phyloP scores from a whole-genome alignment of 2,888 invertebrate genomes.

The Parasteatoda lunata region DNA sequence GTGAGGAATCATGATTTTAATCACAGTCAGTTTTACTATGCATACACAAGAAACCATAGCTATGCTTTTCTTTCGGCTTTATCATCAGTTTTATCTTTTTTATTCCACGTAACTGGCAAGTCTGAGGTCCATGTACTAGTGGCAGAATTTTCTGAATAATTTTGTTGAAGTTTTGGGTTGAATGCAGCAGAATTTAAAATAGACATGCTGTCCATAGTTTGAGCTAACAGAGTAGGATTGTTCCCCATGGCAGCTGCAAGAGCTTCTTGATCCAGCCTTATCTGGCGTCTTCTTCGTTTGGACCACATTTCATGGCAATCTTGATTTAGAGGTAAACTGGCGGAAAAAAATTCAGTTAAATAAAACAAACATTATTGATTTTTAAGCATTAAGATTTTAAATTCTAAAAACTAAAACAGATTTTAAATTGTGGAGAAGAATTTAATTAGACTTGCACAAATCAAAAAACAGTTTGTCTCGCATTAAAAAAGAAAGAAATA shows the following conservation, averaged over 20 bases:
- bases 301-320: slow-evolving; percentile 99
- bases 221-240: slow-evolving; percentile 51
- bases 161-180: not conserved
- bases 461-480: too few relatives aligned
- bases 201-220: slow-evolving; percentile 39
- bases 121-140: slow-evolving; percentile 34
- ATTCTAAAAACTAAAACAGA: too few relatives aligned
- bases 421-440: too few relatives aligned
- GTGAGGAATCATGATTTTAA: slow-evolving; percentile 3
- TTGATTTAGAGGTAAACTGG: slow-evolving; percentile 90
- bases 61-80: slow-evolving; percentile 47
- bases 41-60: not conserved
- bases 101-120: slow-evolving; percentile 15
- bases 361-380: not conserved
- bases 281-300: slow-evolving; percentile 91
- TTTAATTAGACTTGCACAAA: too few relatives aligned
- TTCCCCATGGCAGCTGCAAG: not conserved
- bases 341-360: not conserved
- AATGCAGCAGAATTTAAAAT: slow-evolving; percentile 16
- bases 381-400: too few relatives aligned
- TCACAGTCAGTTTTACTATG: slow-evolving; percentile 2
- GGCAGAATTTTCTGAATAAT: slow-evolving; percentile 37
- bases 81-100: slow-evolving; percentile 47
- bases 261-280: slow-evolving; percentile 76
- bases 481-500: too few relatives aligned